Conservation (phyloP, 2,888 invertebrate species). For the Didymodactylos carnosus region DNA sequence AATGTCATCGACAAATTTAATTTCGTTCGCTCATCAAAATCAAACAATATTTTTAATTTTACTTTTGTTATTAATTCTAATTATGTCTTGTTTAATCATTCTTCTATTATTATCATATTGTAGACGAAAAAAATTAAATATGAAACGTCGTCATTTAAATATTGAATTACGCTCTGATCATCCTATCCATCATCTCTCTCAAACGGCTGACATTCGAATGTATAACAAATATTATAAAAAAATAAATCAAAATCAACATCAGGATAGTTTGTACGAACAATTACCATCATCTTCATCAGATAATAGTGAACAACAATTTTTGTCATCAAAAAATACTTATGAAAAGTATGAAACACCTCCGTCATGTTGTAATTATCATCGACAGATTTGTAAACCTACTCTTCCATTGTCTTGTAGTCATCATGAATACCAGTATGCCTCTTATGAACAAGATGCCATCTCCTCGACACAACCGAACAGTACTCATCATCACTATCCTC, state of each 20-base stretch:
- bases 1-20: not conserved
- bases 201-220: too few relatives aligned
- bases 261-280: conserved; percentile 1
- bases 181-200: not conserved
- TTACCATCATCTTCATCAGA: not conserved
- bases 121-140: not conserved
- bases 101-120: not conserved
- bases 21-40: not conserved
- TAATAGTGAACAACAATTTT: not conserved
- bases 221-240: too few relatives aligned
- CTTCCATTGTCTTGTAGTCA: not conserved
- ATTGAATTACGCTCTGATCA: not conserved
- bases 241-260: too few relatives aligned
- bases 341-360: not conserved
- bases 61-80: not conserved
- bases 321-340: not conserved
- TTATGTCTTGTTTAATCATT: not conserved
- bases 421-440: not conserved
- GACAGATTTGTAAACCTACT: not conserved
- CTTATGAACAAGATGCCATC: too few relatives aligned
- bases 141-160: not conserved
- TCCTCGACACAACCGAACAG: too few relatives aligned
- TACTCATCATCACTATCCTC: too few relatives aligned
- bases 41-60: not conserved
- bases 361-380: not conserved